Evolutionary conservation across 2,888 invertebrate genomes (phyloP).

Genomic region (Dyspetes luteomarginatus): DNA sequence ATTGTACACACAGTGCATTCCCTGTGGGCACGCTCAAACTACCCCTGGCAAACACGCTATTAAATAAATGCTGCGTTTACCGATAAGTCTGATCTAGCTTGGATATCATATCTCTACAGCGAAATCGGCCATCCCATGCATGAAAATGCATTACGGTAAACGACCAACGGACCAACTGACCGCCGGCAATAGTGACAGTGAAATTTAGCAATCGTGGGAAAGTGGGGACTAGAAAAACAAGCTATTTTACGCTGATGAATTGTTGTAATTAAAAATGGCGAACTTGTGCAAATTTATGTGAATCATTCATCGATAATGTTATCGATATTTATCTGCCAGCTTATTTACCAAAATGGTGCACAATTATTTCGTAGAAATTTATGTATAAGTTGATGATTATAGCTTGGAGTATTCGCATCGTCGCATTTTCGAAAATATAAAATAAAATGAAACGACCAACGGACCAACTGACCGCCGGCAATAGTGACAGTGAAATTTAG

Average conservation of each 20-base stretch:
- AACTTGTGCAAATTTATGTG: neutral
- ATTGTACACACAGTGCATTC: neutral
- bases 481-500: constrained; percentile 37
- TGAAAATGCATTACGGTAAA: constrained; percentile 45
- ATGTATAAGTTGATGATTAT: too few relatives aligned
- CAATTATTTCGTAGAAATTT: neutral
- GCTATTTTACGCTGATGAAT: constrained; percentile 43
- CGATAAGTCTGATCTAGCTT: constrained; percentile 34
- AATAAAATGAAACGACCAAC: too few relatives aligned
- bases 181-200: neutral
- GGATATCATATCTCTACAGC: constrained; percentile 12
- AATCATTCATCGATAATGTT: constrained; percentile 36
- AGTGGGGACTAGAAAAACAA: constrained; percentile 1
- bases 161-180: neutral
- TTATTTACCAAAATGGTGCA: constrained; percentile 19
- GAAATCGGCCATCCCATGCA: constrained; percentile 27
- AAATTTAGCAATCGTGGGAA: constrained; percentile 43
- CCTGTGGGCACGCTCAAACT: neutral
- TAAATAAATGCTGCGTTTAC: constrained; percentile 28
- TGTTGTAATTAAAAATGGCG: constrained; percentile 41
- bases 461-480: constrained; percentile 11
- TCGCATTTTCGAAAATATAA: too few relatives aligned
- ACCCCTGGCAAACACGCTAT: neutral
- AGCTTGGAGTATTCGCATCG: too few relatives aligned
- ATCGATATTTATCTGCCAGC: constrained; percentile 40